Percentiles rank a stretch among this genome's conserved stretches.
These are phyloP conservation scores for Phorcus lineatus DNA, from an alignment of 2,888 invertebrate genomes.

Conservation along the genomic window DNA sequence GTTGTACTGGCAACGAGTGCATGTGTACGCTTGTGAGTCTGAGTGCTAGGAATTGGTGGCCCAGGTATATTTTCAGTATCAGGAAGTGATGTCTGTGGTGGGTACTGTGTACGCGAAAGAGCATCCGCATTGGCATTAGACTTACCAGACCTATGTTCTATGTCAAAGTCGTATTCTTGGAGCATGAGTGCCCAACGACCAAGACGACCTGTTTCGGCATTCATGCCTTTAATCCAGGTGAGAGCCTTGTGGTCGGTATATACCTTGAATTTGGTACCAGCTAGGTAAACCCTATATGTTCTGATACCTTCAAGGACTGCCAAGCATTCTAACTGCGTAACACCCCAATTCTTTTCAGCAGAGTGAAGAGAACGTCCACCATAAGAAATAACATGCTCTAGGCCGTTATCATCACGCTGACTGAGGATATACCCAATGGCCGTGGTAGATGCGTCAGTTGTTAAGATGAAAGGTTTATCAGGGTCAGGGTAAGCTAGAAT, in stretches of 20 bases:
- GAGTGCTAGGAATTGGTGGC: neutral
- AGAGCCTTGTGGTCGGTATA: constrained; percentile 39
- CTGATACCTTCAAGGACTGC: constrained; percentile 38
- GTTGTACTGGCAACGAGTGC: neutral
- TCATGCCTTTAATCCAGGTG: constrained; percentile 24
- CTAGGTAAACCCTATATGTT: constrained; percentile 29
- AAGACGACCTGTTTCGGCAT: constrained; percentile 26
- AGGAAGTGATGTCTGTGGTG: neutral
- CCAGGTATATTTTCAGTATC: neutral
- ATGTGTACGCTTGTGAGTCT: neutral
- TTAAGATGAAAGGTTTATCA: constrained; percentile 29
- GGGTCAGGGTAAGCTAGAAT: constrained; percentile 32
- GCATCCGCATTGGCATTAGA: neutral
- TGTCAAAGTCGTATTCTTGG: constrained; percentile 35
- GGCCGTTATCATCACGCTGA: constrained; percentile 20
- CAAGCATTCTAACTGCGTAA: constrained; percentile 36
- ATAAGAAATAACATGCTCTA: constrained; percentile 29
- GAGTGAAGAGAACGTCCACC: constrained; percentile 27
- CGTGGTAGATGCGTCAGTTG: constrained; percentile 32
- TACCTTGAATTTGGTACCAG: constrained; percentile 29
- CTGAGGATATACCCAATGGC: constrained; percentile 32
- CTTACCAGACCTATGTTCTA: constrained; percentile 27
- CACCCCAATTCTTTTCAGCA: constrained; percentile 26
- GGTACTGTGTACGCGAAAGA: neutral
- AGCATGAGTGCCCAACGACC: constrained; percentile 36